phyloP scores from a whole-genome alignment of 2,113 vertebrate species.

The Neoarius graeffei region DNA sequence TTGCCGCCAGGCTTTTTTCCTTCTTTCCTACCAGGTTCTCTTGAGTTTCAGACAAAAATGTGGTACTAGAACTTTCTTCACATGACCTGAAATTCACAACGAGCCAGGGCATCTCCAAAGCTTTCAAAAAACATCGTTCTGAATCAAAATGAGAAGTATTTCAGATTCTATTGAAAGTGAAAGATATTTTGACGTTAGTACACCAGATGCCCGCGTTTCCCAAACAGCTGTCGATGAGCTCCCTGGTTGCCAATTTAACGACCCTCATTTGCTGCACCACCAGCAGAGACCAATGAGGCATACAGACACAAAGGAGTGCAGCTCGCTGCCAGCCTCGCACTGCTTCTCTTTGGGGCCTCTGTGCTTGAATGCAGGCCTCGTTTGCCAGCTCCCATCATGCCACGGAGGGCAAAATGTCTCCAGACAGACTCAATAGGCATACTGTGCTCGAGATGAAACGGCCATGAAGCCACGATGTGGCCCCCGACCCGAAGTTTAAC shows the following conservation, averaged over 20 bases:
- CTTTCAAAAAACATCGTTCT: neutral
- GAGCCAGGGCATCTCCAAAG: neutral
- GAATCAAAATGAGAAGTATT: neutral
- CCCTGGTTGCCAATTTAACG: conserved; percentile 32
- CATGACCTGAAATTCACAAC: neutral
- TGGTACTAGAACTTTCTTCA: neutral
- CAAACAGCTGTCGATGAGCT: conserved; percentile 13
- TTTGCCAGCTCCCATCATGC: conserved; percentile 45
- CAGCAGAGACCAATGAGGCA: conserved; percentile 24
- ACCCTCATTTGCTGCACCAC: conserved; percentile 26
- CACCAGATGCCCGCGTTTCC: neutral
- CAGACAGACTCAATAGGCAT: conserved; percentile 30
- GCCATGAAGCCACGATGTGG: neutral
- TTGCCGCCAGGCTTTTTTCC: neutral
- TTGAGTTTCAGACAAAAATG: neutral
- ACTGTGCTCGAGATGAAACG: conserved; percentile 14
- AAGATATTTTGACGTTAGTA: neutral
- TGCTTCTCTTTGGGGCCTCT: conserved; percentile 36
- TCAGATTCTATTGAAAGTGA: neutral
- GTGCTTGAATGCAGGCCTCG: conserved; percentile 5
- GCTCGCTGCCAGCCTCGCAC: conserved; percentile 31
- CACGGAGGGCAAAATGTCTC: conserved; percentile 37
- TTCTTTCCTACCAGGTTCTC: neutral
- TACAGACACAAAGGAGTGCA: conserved; percentile 22
- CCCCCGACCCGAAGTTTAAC: neutral